Evolutionary conservation across 2,113 vertebrate genomes (phyloP), one percentile per base, ranked within the genome.

Genomic region (Grus americana): DNA sequence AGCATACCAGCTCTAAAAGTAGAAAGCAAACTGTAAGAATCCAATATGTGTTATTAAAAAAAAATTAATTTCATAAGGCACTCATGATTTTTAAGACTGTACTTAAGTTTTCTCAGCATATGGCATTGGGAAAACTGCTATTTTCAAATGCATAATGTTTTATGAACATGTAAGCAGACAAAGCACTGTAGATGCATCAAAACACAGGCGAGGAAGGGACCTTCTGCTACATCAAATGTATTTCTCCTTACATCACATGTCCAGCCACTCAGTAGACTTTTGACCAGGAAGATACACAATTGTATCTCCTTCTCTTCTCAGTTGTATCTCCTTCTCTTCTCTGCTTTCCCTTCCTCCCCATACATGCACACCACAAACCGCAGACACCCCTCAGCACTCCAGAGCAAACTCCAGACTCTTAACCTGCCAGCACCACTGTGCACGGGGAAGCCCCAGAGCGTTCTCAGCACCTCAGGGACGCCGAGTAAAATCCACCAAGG

Each of bases 111-210:
- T 94, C 95, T 96, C 81, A 96, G 94, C 95, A 97, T 95, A 97
- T 96, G 96, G 96, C 84, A 76, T 36, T 86, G 34, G 71, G 84
- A 97, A 97, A 97, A 89, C 95, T 95, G 93, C 95, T 96, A 95
- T 95, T 97, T 96, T 95, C 96, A 91, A 95, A 96, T 88, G 89
- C 91, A 94, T 95, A 96, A 91, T 92, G 93, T 96, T 96, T 95
- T 95, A 94, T 76, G 95, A 93, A 95, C 92, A 94, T 6, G 87
- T 54, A 97, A 96, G 86, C 81, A 95, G 94, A 96, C 81, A 95
- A 95, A 97, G 89, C 85, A 88, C 87, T 85, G 91, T 40, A 89
- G 92, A 91, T 91, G 91, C 8, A 94, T 79, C 83, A 95, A 97
- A 95, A 95, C 79, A 95, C 83, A 95, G 83, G 92, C 86, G 23